Evolutionary conservation across 2,113 vertebrate species (phyloP).

Genomic region (Osmerus eperlanus): DNA sequence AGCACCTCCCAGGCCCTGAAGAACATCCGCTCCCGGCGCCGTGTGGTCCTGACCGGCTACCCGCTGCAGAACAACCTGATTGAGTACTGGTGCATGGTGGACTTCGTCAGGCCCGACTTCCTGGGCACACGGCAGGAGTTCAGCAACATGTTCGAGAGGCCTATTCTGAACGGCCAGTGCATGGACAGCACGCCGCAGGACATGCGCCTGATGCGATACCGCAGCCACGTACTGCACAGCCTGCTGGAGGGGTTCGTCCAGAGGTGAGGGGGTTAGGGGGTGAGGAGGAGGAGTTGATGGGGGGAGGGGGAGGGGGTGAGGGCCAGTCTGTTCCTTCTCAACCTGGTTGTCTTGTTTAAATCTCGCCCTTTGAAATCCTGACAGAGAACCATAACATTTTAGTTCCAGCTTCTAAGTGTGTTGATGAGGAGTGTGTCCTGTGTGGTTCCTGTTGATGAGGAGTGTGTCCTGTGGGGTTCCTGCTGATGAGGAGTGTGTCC

Average conservation of each 20-base stretch:
- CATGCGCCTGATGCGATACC: slow-evolving; percentile 93
- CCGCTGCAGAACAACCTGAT: slow-evolving; percentile 97
- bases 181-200: slow-evolving; percentile 97
- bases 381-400: too few relatives aligned
- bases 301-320: too few relatives aligned
- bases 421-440: too few relatives aligned
- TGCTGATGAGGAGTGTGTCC: slow-evolving; percentile 51
- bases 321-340: too few relatives aligned
- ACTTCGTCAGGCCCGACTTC: slow-evolving; percentile 96
- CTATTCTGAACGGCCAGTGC: slow-evolving; percentile 97
- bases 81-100: slow-evolving; percentile 99
- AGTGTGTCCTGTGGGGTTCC: too few relatives aligned
- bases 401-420: slow-evolving; percentile 49
- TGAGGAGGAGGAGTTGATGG: slow-evolving; percentile 15
- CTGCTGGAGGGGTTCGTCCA: slow-evolving; percentile 97
- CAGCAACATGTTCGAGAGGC: slow-evolving; percentile 99
- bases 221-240: slow-evolving; percentile 97
- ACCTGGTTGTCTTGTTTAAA: too few relatives aligned
- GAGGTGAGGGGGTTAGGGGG: slow-evolving; percentile 74
- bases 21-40: slow-evolving; percentile 91
- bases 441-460: too few relatives aligned
- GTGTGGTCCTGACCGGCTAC: slow-evolving; percentile 94
- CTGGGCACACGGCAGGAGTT: slow-evolving; percentile 96
- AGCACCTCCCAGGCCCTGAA: slow-evolving; percentile 97
- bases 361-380: too few relatives aligned